Base-by-base conservation (phyloP, 2,113 vertebrate species). In the Seriola quinqueradiata region DNA sequence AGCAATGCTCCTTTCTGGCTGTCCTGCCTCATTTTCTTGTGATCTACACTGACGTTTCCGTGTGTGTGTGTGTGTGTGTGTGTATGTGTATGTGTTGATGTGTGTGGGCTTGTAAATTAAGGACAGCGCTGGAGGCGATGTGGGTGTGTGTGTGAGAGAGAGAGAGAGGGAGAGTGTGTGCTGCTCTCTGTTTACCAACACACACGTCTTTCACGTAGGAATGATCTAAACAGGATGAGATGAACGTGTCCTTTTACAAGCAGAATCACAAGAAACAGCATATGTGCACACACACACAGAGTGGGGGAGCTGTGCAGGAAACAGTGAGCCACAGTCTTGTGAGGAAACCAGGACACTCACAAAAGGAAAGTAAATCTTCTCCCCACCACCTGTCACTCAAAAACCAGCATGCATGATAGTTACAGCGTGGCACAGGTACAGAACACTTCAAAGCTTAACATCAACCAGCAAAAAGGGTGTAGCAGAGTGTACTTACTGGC, bases 401-500 rank as follows among this genome's bases (percentile, higher is more conserved):
- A 23, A 71, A 38, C 17, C 55, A 79, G 21, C 46, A 36, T 70
- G 32, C 19, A 40, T 38, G 64, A 68, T 9, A 84, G 48, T 46
- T 44, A 36, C 59, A 68, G 40, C 55, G 14, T 19, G n/a, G 54
- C 71, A n/a, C 14, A 36, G 28, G 23, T 28, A 28, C 25, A 60
- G 14, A 60, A 14, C 28, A 19, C 34, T 25, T 42, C 25, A 66
- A 28, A 57, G 38, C 68, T 54, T 38, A 71, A 72, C 0, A 0
- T 4, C 0, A 78, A 76, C 58, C 55, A 58, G 42, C 19, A 64
- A 59, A 28, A 42, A 14, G 9, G 1, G 5, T 19, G 21, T 67
- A 66, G 19, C 11, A 21, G 3, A 32, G 48, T 74, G 59, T 90
- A 98, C 98, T 99, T 93, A 99, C 98, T 99, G 94, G 97, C 98